Conservation (phyloP, 2,797 vertebrate genomes). For the Acestrorhynchus altus region DNA sequence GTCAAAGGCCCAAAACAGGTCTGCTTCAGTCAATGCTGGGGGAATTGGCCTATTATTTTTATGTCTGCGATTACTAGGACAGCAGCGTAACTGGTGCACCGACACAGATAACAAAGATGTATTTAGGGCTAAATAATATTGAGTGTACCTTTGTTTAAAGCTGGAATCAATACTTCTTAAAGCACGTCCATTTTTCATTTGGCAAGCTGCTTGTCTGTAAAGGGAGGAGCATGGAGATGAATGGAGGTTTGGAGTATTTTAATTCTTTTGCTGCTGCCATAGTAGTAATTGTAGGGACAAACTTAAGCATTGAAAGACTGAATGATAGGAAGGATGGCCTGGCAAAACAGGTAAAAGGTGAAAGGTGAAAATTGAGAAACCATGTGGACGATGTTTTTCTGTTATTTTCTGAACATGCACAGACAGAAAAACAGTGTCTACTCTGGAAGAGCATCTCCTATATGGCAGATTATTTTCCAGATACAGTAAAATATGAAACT, state of each 20-base stretch:
- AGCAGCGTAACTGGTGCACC: slow-evolving; percentile 76
- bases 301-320: slow-evolving; percentile 78
- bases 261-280: slow-evolving; percentile 77
- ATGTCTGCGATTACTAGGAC: slow-evolving; percentile 84
- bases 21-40: slow-evolving; percentile 77
- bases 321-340: slow-evolving; percentile 70
- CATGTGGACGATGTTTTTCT: slow-evolving; percentile 69
- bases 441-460: slow-evolving; percentile 26
- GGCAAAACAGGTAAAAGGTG: slow-evolving; percentile 81
- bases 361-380: slow-evolving; percentile 84
- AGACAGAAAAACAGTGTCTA: slow-evolving; percentile 44
- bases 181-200: slow-evolving; percentile 88
- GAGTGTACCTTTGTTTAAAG: slow-evolving; percentile 89
- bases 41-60: slow-evolving; percentile 86
- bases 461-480: neutral
- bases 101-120: slow-evolving; percentile 87
- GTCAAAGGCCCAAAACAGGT: slow-evolving; percentile 69
- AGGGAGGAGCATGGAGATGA: slow-evolving; percentile 81
- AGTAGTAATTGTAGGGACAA: slow-evolving; percentile 83
- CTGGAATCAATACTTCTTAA: slow-evolving; percentile 87
- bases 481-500: neutral
- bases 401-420: neutral
- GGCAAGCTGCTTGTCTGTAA: slow-evolving; percentile 80
- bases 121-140: slow-evolving; percentile 89
- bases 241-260: slow-evolving; percentile 77